Percentiles rank a stretch among this genome's conserved stretches.
Conservation (phyloP, 35 echinoderm and acorn worm genomes). For the Lytechinus variegatus region DNA sequence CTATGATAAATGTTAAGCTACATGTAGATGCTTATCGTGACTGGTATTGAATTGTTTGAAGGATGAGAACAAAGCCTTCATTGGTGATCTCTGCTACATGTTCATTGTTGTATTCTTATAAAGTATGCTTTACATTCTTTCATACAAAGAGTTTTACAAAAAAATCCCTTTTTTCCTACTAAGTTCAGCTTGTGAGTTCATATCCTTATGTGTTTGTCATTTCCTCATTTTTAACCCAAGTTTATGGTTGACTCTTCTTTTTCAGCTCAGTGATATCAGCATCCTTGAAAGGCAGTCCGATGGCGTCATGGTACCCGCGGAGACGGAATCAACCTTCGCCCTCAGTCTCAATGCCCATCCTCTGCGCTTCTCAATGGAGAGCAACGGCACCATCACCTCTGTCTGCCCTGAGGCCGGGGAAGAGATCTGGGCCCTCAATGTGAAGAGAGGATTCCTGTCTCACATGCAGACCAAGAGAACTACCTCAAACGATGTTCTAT, state of each 20-base stretch:
- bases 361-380: constrained; percentile 67
- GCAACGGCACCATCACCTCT: constrained; percentile 65
- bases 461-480: constrained; percentile 59
- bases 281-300: not conserved
- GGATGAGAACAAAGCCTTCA: too few relatives aligned
- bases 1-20: too few relatives aligned
- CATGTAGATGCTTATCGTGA: too few relatives aligned
- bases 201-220: not conserved
- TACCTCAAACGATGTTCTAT: not conserved
- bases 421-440: constrained; percentile 60
- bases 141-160: too few relatives aligned
- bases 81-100: too few relatives aligned
- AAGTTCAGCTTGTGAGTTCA: too few relatives aligned
- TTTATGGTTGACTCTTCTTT: not conserved
- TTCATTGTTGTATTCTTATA: too few relatives aligned
- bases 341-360: constrained; percentile 37
- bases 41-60: too few relatives aligned
- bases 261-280: constrained; percentile 6
- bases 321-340: not conserved
- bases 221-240: not conserved
- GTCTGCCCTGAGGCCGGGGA: constrained; percentile 76
- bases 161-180: too few relatives aligned
- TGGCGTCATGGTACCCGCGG: not conserved
- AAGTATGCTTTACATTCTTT: too few relatives aligned
- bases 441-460: constrained; percentile 88